phyloP scores from a whole-genome alignment of 2,113 vertebrate species.

The Hylia prasina region DNA sequence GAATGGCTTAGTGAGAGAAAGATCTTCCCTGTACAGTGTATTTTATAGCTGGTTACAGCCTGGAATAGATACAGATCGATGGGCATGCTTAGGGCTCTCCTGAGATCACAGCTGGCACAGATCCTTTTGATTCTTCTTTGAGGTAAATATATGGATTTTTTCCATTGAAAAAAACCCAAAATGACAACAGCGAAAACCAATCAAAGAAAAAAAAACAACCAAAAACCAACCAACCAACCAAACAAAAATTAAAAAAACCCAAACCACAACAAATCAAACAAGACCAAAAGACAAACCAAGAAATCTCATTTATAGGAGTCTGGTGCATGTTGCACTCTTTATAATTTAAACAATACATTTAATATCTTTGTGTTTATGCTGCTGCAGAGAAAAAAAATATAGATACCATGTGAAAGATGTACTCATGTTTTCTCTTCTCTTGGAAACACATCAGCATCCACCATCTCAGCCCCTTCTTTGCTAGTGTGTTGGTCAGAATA shows the following conservation, averaged over 20 bases:
- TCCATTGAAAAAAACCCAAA: accelerated
- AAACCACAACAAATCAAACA: neutral
- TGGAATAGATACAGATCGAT: neutral
- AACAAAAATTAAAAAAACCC: neutral
- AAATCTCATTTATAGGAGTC: neutral
- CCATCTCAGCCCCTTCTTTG: neutral
- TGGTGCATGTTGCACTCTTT: neutral
- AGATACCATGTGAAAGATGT: neutral
- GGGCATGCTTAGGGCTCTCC: neutral
- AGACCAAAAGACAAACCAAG: neutral
- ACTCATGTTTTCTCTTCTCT: neutral
- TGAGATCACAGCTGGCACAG: neutral
- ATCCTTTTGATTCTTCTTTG: neutral
- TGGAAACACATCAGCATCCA: neutral
- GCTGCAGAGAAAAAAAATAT: neutral
- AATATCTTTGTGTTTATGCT: neutral
- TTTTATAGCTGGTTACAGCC: neutral
- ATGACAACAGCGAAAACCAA: neutral
- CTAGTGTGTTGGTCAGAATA: neutral
- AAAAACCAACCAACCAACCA: too few relatives aligned
- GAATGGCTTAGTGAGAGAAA: neutral
- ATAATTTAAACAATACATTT: neutral
- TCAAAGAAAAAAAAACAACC: neutral
- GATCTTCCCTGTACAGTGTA: neutral
- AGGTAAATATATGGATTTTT: neutral